Percentiles rank a stretch among this genome's conserved stretches.
phyloP scores from a whole-genome alignment of 2,113 vertebrate genomes.

The Sinocyclocheilus grahami region DNA sequence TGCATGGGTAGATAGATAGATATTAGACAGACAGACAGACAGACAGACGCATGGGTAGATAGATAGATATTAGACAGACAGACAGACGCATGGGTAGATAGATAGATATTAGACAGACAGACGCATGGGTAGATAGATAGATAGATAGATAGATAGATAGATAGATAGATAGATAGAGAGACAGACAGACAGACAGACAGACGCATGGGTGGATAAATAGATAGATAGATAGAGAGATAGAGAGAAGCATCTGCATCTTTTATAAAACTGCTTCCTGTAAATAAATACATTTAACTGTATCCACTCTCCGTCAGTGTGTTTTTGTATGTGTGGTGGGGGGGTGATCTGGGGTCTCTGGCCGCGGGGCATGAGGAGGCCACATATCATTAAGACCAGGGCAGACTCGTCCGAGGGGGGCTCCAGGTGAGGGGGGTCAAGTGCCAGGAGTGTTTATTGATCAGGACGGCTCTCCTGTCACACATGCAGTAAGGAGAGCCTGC shows the following conservation, averaged over 20 bases:
- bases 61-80: too few relatives aligned
- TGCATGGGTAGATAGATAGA: neutral
- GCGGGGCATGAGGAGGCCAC: conserved; percentile 74
- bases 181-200: too few relatives aligned
- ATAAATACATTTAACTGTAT: neutral
- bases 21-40: neutral
- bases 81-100: neutral
- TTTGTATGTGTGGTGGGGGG: conserved; percentile 63
- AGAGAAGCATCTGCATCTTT: too few relatives aligned
- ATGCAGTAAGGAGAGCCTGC: conserved; percentile 84
- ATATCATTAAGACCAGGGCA: conserved; percentile 85
- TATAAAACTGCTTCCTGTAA: too few relatives aligned
- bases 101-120: neutral
- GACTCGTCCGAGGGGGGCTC: neutral
- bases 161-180: neutral
- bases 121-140: neutral
- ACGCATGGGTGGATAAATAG: neutral
- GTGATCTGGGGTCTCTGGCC: conserved; percentile 74
- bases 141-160: neutral
- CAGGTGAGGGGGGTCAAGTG: conserved; percentile 83
- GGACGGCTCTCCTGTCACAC: conserved; percentile 93
- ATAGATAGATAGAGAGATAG: neutral
- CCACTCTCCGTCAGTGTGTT: conserved; percentile 43
- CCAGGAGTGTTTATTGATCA: conserved; percentile 88
- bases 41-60: too few relatives aligned